phyloP scores from a whole-genome alignment of 2,113 vertebrate genomes.

The Saimiri boliviensis region DNA sequence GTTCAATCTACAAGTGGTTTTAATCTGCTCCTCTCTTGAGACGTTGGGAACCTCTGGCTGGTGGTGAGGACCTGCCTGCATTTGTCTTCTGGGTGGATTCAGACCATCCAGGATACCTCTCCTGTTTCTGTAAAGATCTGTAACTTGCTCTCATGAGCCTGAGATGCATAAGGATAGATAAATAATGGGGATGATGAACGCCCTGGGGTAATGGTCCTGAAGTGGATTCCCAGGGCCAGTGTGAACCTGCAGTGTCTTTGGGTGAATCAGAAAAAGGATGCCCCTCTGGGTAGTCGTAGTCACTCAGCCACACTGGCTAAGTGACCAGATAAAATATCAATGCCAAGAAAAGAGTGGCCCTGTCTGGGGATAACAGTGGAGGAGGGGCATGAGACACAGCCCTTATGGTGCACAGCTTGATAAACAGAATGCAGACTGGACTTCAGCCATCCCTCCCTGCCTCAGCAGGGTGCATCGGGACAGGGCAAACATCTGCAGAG shows the following conservation, averaged over 20 bases:
- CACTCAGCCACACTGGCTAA: not conserved
- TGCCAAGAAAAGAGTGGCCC: not conserved
- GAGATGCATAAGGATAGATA: conserved; percentile 63
- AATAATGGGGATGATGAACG: conserved; percentile 10
- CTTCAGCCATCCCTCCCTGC: too few relatives aligned
- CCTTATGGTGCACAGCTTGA: not conserved
- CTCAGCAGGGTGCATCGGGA: fast-evolving
- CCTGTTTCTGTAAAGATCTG: conserved; percentile 50
- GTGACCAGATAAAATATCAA: not conserved
- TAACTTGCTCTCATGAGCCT: conserved; percentile 35
- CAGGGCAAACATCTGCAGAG: not conserved
- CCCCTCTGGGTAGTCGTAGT: not conserved
- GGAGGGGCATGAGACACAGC: not conserved
- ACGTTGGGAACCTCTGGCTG: not conserved
- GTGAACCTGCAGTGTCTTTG: not conserved
- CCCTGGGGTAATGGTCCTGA: not conserved
- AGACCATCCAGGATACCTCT: conserved; percentile 64
- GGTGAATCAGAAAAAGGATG: not conserved
- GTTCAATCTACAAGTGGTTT: not conserved
- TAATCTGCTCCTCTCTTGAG: not conserved
- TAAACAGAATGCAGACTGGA: not conserved
- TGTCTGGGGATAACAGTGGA: not conserved
- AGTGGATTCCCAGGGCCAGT: not conserved
- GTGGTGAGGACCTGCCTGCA: not conserved
- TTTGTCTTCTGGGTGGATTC: not conserved